These are phyloP conservation scores for Sorex maritimensis DNA, from an alignment of 2,797 vertebrate genomes.

Conservation along the genomic window DNA sequence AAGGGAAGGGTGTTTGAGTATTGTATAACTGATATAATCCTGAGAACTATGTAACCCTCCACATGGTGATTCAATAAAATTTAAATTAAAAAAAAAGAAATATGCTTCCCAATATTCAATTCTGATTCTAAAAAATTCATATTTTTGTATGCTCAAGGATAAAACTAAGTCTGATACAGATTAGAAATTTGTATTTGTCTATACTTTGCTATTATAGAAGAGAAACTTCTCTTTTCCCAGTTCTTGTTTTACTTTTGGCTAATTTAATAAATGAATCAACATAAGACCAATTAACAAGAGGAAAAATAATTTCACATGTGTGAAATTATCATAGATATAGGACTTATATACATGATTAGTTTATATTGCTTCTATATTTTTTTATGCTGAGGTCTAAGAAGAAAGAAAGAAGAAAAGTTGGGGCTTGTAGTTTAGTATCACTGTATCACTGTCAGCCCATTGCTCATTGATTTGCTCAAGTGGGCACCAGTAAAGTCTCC, in stretches of 20 bases:
- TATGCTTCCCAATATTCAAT: background rate
- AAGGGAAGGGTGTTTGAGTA: too few species aligned
- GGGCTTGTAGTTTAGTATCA: too few species aligned
- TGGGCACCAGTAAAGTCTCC: too few species aligned
- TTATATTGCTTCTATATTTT: background rate
- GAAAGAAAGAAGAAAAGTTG: too few species aligned
- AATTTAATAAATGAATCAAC: background rate
- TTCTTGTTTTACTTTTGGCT: background rate
- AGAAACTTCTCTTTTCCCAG: too few species aligned
- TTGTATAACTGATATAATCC: too few species aligned
- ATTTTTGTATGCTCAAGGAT: background rate
- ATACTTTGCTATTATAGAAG: background rate
- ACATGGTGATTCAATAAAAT: too few species aligned
- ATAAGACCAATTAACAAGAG: background rate
- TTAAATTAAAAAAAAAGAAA: too few species aligned
- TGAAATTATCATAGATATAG: background rate
- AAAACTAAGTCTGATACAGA: background rate
- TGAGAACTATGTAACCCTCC: too few species aligned
- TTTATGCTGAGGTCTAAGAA: too few species aligned
- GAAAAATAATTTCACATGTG: background rate
- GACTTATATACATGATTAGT: background rate
- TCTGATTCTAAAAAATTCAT: background rate
- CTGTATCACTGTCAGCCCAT: too few species aligned
- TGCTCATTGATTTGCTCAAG: too few species aligned
- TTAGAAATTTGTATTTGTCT: background rate